These are phyloP conservation scores for Heteractis magnifica DNA, from an alignment of 92 coral and sea anemone genomes.

Conservation along the genomic window DNA sequence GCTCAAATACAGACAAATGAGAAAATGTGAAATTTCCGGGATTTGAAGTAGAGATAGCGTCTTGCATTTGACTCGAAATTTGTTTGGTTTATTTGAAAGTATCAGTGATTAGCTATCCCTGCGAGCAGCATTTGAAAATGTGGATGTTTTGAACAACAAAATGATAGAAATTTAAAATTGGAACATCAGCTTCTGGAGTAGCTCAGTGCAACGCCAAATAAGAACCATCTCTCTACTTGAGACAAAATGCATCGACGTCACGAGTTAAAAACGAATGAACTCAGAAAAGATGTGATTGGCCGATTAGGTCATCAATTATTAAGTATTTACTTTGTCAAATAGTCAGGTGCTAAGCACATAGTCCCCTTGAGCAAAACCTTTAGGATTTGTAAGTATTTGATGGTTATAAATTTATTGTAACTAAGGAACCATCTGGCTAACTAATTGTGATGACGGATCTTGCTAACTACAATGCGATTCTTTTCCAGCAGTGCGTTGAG, in stretches of 20 bases:
- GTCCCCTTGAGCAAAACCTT: conserved; percentile 48
- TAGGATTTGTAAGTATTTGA: conserved; percentile 5
- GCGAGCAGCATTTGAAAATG: neutral
- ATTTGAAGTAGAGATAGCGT: conserved; percentile 1
- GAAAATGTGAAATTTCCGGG: conserved; percentile 30
- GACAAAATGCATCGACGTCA: conserved; percentile 58
- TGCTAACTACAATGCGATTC: conserved; percentile 9
- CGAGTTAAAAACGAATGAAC: conserved; percentile 7
- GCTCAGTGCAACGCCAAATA: conserved; percentile 24
- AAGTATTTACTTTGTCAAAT: conserved; percentile 70
- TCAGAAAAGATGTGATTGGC: conserved; percentile 52
- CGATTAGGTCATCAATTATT: conserved; percentile 67
- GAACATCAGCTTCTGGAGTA: neutral
- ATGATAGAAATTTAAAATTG: neutral
- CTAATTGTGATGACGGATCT: conserved; percentile 1
- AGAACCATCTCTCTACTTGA: conserved; percentile 16
- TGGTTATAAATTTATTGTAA: neutral
- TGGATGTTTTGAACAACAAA: neutral
- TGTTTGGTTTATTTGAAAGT: neutral
- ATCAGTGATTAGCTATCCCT: neutral
- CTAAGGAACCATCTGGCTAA: neutral
- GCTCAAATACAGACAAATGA: neutral
- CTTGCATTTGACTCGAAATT: neutral
- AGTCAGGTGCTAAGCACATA: conserved; percentile 67
- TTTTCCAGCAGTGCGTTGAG: neutral